A percentile compares a stretch with the other conserved stretches of the same genome.
Evolutionary conservation across 1,140 invertebrate genomes (phyloP).

Genomic region (Drosophila nigrodunni): DNA sequence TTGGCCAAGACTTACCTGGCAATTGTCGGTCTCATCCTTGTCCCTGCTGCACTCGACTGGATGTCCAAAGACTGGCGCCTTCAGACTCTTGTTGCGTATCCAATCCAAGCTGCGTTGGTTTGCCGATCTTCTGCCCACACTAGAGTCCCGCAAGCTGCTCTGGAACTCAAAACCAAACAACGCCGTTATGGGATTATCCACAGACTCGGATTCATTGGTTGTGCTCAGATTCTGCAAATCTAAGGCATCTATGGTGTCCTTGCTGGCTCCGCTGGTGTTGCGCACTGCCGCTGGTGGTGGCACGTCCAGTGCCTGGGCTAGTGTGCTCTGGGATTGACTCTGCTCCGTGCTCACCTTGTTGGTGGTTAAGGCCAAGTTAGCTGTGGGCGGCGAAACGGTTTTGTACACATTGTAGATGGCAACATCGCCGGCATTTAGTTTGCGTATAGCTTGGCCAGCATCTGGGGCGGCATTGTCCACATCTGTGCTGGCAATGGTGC

Average conservation of each 20-base stretch:
- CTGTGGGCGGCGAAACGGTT: slow-evolving; percentile 73
- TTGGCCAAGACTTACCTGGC: slow-evolving; percentile 58
- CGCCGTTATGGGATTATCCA: slow-evolving; percentile 74
- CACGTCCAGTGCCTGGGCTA: slow-evolving; percentile 53
- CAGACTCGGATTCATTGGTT: slow-evolving; percentile 75
- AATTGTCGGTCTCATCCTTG: slow-evolving; percentile 65
- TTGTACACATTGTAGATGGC: slow-evolving; percentile 75
- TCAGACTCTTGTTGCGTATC: slow-evolving; percentile 57
- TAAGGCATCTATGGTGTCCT: slow-evolving; percentile 62
- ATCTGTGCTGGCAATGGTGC: slow-evolving; percentile 69
- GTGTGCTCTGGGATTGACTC: slow-evolving; percentile 37
- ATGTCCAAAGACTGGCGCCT: slow-evolving; percentile 63
- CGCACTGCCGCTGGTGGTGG: slow-evolving; percentile 55
- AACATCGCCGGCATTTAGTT: slow-evolving; percentile 64
- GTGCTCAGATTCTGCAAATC: slow-evolving; percentile 77
- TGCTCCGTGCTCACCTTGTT: slow-evolving; percentile 78
- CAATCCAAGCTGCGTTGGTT: slow-evolving; percentile 65
- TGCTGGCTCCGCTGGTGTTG: slow-evolving; percentile 55
- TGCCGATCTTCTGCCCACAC: slow-evolving; percentile 66
- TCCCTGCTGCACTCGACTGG: slow-evolving; percentile 68
- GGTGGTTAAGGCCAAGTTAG: slow-evolving; percentile 69
- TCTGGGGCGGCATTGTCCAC: slow-evolving; percentile 47
- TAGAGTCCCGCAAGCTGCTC: slow-evolving; percentile 60
- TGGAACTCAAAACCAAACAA: slow-evolving; percentile 72
- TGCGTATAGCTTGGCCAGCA: slow-evolving; percentile 62